Evolutionary conservation across 2,797 vertebrate species (phyloP), one percentile per base, ranked within the genome.

Genomic region (Falco naumanni): DNA sequence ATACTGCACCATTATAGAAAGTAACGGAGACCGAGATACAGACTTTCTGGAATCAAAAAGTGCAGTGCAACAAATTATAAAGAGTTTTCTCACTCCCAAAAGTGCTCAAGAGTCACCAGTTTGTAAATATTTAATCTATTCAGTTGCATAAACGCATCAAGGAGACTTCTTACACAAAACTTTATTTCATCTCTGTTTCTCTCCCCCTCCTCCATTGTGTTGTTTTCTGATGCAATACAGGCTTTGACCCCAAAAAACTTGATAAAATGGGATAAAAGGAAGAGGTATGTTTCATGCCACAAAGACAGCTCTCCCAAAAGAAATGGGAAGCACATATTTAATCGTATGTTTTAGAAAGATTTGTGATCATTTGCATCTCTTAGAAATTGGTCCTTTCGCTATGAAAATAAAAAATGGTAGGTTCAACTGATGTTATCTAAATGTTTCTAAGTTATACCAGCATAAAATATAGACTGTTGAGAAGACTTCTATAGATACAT

Each of bases 101-200:
- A 69, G 21, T 51, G 14, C 28, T 85, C 22, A 39, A 77, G 59
- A 77, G 31, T 77, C n/a, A 43, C 9, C 18, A 78, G 16, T 68
- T 86, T 93, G 56, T 60, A 77, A 96, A 83, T 84, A 84, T 86
- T 95, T 96, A 6, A 81, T 80, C 75, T 85, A 53, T 69, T 90
- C 41, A 2, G 37, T 88, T 93, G 45, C 33, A 87, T 72, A 80
- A 89, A 85, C 77, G 7, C 25, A 90, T 88, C n/a, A 75, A 89
- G 45, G 16, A 94, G 1, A 3, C 13, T 71, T 18, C 6, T 66
- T 33, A 29, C 57, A 39, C 81, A 95, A 95, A 92, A 69, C 13
- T 78, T 88, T 24, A 39, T 86, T 95, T 88, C 26, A 57, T 72
- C 28, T 81, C 33, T 92, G 2, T 72, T 84, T 85, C n/a, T 74